These are phyloP conservation scores for Litocranius walleri DNA, from an alignment of 2,113 vertebrate genomes.

Conservation along the genomic window DNA sequence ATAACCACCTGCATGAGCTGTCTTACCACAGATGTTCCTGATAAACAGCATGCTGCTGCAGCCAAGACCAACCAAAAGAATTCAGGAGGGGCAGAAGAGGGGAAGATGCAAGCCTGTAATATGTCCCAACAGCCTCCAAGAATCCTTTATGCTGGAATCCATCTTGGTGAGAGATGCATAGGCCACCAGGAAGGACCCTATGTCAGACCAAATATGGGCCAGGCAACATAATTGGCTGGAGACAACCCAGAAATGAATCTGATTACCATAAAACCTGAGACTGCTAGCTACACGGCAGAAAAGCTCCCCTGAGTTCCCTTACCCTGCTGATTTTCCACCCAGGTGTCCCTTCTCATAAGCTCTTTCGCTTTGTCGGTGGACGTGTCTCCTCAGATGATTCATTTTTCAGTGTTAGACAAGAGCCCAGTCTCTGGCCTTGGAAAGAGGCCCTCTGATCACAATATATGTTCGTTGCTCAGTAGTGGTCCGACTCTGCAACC, in stretches of 20 bases:
- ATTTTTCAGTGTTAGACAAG: neutral
- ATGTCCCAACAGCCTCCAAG: neutral
- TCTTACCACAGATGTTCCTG: neutral
- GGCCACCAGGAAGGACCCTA: neutral
- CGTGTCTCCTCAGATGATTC: neutral
- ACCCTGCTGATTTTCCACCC: neutral
- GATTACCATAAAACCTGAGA: neutral
- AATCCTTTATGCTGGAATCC: neutral
- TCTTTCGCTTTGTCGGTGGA: neutral
- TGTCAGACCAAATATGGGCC: neutral
- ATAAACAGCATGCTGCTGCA: neutral
- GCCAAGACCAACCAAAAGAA: neutral
- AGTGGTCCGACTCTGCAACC: neutral
- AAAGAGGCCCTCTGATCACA: neutral
- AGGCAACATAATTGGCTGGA: neutral
- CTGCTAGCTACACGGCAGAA: accelerated
- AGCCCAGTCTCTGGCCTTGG: neutral
- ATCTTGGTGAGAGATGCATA: neutral
- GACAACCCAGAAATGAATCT: neutral
- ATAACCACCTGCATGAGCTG: neutral
- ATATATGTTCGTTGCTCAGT: neutral
- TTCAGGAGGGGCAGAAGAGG: neutral
- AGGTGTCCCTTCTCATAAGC: neutral
- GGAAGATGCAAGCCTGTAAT: neutral
- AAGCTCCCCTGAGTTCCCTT: neutral